Conservation (phyloP, 1,140 invertebrate species). For the Drosophila seguyi region DNA sequence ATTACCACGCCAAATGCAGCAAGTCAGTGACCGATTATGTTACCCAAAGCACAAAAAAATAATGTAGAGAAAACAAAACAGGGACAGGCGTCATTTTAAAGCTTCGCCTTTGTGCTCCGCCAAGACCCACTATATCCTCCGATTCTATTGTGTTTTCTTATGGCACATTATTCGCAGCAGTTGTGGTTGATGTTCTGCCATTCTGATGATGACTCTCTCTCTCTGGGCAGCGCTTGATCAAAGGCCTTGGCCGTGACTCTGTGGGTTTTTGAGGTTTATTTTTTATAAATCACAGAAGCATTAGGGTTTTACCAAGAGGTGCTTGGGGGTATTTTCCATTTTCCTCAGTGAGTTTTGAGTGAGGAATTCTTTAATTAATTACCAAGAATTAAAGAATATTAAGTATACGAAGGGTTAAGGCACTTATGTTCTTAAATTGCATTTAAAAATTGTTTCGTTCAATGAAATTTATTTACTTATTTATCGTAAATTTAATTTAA, state of each 20-base stretch:
- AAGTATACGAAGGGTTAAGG: constrained; percentile 47
- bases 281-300: constrained; percentile 42
- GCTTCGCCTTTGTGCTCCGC: constrained; percentile 34
- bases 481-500: not conserved
- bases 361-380: not conserved
- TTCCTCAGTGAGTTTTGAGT: not conserved
- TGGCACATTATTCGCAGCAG: constrained; percentile 63
- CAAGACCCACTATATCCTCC: constrained; percentile 1
- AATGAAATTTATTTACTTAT: not conserved
- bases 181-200: constrained; percentile 41
- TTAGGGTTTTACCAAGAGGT: not conserved
- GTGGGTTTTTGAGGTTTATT: constrained; percentile 54
- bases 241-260: constrained; percentile 66
- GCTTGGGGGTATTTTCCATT: constrained; percentile 1
- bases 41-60: constrained; percentile 69
- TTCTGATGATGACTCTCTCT: constrained; percentile 64
- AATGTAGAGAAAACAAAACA: constrained; percentile 22
- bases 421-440: not conserved
- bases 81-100: constrained; percentile 74
- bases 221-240: constrained; percentile 61
- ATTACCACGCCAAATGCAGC: constrained; percentile 78
- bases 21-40: constrained; percentile 84
- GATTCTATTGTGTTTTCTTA: constrained; percentile 69
- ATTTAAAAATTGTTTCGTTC: not conserved
- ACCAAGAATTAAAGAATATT: not conserved